These are phyloP conservation scores for Pampusana beccarii DNA, from an alignment of 2,113 vertebrate genomes.

Conservation along the genomic window DNA sequence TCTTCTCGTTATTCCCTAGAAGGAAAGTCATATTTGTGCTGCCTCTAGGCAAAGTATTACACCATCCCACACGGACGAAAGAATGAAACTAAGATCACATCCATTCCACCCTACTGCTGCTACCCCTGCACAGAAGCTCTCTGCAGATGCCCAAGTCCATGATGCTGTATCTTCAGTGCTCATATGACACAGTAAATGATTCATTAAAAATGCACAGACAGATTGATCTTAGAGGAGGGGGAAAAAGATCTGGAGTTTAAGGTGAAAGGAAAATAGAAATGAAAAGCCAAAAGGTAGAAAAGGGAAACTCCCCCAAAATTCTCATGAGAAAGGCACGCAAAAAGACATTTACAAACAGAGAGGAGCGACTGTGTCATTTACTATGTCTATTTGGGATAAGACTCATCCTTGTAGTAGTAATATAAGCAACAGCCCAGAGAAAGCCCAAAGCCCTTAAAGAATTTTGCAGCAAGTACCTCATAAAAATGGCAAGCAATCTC, in stretches of 20 bases:
- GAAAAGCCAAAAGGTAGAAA: background rate
- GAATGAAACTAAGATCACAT: constrained; percentile 11
- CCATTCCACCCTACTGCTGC: constrained; percentile 4
- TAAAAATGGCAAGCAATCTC: background rate
- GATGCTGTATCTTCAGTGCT: constrained; percentile 31
- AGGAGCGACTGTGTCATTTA: constrained; percentile 13
- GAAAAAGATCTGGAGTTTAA: background rate
- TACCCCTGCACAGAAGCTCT: background rate
- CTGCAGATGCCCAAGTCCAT: constrained; percentile 17
- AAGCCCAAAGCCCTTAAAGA: background rate
- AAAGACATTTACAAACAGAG: background rate
- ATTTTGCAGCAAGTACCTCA: background rate
- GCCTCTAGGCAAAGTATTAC: constrained; percentile 37
- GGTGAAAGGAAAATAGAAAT: background rate
- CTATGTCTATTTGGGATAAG: constrained; percentile 4
- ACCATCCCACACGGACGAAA: constrained; percentile 34
- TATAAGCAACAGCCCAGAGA: constrained; percentile 2
- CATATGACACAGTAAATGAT: constrained; percentile 31
- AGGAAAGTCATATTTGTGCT: constrained; percentile 44
- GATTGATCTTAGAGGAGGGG: constrained; percentile 12
- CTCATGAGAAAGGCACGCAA: background rate
- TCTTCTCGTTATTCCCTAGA: constrained; percentile 36
- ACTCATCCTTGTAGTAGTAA: background rate
- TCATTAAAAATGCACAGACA: constrained; percentile 60
- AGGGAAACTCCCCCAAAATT: background rate